Conservation (phyloP, 1,140 invertebrate genomes). For the Anoplolepis gracilipes region DNA sequence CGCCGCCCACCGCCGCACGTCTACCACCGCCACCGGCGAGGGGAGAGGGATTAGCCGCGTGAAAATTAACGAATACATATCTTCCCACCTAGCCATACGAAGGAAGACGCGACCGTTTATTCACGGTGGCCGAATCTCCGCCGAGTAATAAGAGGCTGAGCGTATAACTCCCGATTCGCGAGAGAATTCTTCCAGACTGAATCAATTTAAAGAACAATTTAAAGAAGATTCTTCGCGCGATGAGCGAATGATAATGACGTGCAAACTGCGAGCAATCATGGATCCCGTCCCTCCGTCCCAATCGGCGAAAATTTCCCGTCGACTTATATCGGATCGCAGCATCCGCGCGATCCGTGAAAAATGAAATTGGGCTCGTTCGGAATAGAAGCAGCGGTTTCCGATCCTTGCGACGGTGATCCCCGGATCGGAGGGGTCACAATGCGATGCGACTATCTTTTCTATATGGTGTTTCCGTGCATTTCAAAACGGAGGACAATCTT, state of each 20-base stretch:
- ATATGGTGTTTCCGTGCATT: slow-evolving; percentile 62
- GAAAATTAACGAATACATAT: slow-evolving; percentile 68
- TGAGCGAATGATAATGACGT: neutral
- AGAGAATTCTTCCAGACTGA: slow-evolving; percentile 42
- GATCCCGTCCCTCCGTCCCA: slow-evolving; percentile 26
- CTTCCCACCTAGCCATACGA: slow-evolving; percentile 37
- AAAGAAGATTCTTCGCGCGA: neutral
- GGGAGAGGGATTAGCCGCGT: slow-evolving; percentile 86
- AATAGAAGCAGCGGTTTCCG: neutral
- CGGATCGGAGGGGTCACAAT: neutral
- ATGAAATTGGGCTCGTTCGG: neutral
- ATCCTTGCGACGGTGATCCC: slow-evolving; percentile 4
- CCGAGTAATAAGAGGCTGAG: slow-evolving; percentile 41
- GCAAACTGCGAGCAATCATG: neutral
- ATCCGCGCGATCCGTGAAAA: neutral
- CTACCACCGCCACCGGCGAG: slow-evolving; percentile 82
- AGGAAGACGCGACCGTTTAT: neutral
- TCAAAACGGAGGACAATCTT: slow-evolving; percentile 40
- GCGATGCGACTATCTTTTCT: neutral
- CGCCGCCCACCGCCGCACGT: slow-evolving; percentile 79
- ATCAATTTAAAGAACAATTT: slow-evolving; percentile 28
- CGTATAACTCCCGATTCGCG: neutral
- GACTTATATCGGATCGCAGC: neutral
- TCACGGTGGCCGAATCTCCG: neutral
- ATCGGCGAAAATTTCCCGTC: slow-evolving; percentile 7